A percentile compares a stretch with the other conserved stretches of the same genome.
These are phyloP conservation scores for Limonius californicus DNA, from an alignment of 1,140 invertebrate species.

Conservation along the genomic window DNA sequence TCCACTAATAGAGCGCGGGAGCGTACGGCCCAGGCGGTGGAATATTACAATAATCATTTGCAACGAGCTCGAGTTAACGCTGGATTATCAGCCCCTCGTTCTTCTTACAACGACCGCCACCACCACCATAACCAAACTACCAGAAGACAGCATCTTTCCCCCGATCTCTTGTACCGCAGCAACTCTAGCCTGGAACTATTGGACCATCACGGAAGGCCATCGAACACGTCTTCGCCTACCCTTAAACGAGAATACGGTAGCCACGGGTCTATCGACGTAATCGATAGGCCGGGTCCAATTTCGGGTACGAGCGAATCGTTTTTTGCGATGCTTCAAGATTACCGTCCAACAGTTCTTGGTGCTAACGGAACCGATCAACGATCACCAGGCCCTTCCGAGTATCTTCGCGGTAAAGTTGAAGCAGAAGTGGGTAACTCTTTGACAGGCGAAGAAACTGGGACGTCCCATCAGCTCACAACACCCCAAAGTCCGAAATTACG, in stretches of 20 bases:
- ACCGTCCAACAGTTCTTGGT: constrained; percentile 54
- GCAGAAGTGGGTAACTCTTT: not conserved
- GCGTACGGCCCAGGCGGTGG: constrained; percentile 49
- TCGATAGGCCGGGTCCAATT: constrained; percentile 32
- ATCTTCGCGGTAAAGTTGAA: constrained; percentile 52
- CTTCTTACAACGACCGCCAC: constrained; percentile 44
- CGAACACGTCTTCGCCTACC: constrained; percentile 44
- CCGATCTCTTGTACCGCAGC: constrained; percentile 51
- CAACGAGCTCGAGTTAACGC: constrained; percentile 47
- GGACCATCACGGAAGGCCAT: constrained; percentile 39
- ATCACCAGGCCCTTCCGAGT: constrained; percentile 60
- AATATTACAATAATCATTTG: constrained; percentile 52
- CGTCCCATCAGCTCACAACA: constrained; percentile 31
- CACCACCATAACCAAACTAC: constrained; percentile 26
- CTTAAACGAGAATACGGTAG: constrained; percentile 58
- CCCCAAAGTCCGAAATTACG: constrained; percentile 70
- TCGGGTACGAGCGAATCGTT: constrained; percentile 59
- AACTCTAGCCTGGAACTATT: constrained; percentile 59
- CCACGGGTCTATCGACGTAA: constrained; percentile 57
- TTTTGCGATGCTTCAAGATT: constrained; percentile 77
- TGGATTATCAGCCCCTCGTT: constrained; percentile 37
- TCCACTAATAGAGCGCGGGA: constrained; percentile 39
- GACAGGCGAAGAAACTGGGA: constrained; percentile 13
- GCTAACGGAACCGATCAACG: constrained; percentile 56
- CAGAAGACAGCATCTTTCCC: constrained; percentile 21